Percentiles rank a stretch among this genome's conserved stretches.
These are phyloP conservation scores for Chelon auratus DNA, from an alignment of 2,797 vertebrate genomes.

Conservation along the genomic window DNA sequence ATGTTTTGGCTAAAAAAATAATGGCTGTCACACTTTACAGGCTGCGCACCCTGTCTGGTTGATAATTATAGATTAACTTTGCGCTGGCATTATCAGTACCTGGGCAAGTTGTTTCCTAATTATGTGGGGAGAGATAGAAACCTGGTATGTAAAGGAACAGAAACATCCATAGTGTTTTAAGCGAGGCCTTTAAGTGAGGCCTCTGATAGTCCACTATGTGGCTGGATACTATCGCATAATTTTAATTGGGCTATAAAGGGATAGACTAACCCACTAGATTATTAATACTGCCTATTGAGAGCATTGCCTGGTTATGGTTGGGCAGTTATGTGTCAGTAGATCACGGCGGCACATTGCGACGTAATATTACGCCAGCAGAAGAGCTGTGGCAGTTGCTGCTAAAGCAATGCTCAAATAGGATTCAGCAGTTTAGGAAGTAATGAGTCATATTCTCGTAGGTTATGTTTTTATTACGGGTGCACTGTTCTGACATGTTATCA, in stretches of 20 bases:
- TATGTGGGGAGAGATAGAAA: slow-evolving; percentile 62
- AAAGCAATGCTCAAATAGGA: not conserved
- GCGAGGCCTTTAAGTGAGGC: slow-evolving; percentile 47
- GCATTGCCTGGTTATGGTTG: not conserved
- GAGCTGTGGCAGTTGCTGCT: not conserved
- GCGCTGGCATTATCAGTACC: slow-evolving; percentile 63
- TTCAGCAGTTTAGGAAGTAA: not conserved
- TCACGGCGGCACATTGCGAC: not conserved
- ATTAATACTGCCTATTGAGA: not conserved
- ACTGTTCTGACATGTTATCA: not conserved
- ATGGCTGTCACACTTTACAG: slow-evolving; percentile 58
- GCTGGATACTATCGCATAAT: slow-evolving; percentile 26
- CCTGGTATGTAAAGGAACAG: slow-evolving; percentile 18
- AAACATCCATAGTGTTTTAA: slow-evolving; percentile 28
- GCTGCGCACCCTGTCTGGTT: slow-evolving; percentile 60
- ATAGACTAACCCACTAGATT: not conserved
- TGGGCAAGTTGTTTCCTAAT: slow-evolving; percentile 74
- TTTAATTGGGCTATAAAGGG: slow-evolving; percentile 22
- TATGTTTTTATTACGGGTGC: not conserved
- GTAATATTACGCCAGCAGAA: not conserved
- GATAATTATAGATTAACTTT: slow-evolving; percentile 76
- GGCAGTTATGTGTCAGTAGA: not conserved
- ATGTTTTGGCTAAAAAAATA: slow-evolving; percentile 54
- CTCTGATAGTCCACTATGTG: slow-evolving; percentile 21
- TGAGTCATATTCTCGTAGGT: not conserved